Percentiles rank a stretch among this genome's conserved stretches.
phyloP scores from a whole-genome alignment of 2,888 invertebrate genomes.

The Timema cristinae region DNA sequence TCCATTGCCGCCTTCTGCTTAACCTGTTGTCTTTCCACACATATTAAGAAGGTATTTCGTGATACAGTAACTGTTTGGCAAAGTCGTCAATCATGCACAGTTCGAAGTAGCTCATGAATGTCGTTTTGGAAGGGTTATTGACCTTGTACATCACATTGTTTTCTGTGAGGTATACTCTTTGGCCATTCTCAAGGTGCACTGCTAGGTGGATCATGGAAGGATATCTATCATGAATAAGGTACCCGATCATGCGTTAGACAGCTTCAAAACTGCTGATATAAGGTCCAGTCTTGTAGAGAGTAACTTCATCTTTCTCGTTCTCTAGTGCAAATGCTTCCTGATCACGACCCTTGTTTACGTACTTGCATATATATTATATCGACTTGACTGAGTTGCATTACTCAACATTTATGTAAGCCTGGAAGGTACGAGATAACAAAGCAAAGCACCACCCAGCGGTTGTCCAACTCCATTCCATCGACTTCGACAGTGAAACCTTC shows the following conservation, averaged over 20 bases:
- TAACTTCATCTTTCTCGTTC: slow-evolving; percentile 31
- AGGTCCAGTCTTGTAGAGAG: slow-evolving; percentile 31
- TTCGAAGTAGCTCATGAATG: slow-evolving; percentile 40
- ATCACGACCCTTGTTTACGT: slow-evolving; percentile 34
- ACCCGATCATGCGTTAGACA: slow-evolving; percentile 32
- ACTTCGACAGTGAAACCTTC: background rate
- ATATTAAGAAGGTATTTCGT: too few species aligned
- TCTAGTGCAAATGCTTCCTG: slow-evolving; percentile 25
- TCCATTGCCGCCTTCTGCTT: slow-evolving; percentile 29
- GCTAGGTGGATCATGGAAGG: background rate
- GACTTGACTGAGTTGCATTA: slow-evolving; percentile 10
- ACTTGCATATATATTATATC: slow-evolving; percentile 30
- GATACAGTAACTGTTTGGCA: too few species aligned
- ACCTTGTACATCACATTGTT: slow-evolving; percentile 11
- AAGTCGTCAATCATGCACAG: slow-evolving; percentile 40
- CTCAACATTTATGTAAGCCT: slow-evolving; percentile 34
- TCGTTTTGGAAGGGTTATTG: slow-evolving; percentile 34
- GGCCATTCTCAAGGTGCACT: slow-evolving; percentile 30
- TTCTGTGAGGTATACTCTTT: slow-evolving; percentile 28
- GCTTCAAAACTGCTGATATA: slow-evolving; percentile 30
- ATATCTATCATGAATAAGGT: slow-evolving; percentile 18
- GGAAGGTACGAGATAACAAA: slow-evolving; percentile 25
- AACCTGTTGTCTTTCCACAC: background rate
- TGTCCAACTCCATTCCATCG: slow-evolving; percentile 24
- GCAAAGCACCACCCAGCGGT: slow-evolving; percentile 33